Conservation (phyloP, 2,797 vertebrate genomes). For the Pitangus sulphuratus region DNA sequence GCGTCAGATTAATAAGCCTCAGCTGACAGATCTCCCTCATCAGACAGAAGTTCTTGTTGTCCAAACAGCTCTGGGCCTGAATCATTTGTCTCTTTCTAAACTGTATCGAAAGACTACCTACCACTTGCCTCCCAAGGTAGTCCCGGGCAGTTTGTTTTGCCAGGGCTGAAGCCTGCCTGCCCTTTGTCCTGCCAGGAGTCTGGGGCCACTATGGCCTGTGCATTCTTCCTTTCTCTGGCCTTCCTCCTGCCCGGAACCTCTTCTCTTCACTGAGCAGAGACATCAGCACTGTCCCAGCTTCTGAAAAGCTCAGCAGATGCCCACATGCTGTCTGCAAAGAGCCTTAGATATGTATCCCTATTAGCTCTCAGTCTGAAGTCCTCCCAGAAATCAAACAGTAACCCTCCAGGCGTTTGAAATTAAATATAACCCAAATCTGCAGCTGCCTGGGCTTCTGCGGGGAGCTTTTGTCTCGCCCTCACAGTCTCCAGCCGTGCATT, state of each 20-base stretch:
- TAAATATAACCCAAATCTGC: background rate
- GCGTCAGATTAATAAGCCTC: background rate
- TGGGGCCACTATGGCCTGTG: background rate
- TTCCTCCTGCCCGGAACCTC: background rate
- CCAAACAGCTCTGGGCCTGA: background rate
- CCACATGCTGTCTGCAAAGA: background rate
- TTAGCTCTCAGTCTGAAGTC: background rate
- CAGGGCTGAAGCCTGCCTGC: background rate
- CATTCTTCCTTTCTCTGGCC: background rate
- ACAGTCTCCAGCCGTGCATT: background rate
- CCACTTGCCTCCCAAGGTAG: background rate
- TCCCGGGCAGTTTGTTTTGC: background rate
- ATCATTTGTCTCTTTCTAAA: background rate
- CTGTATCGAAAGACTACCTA: rapidly evolving
- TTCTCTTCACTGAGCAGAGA: background rate
- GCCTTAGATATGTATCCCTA: background rate
- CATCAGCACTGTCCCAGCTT: background rate
- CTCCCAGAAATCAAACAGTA: background rate
- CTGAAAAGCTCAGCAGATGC: background rate
- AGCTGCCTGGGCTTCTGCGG: background rate
- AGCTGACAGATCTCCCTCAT: background rate
- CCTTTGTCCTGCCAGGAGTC: background rate
- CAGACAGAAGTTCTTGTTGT: background rate
- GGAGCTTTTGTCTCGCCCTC: background rate
- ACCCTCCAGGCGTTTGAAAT: background rate